Evolutionary conservation across 2,888 invertebrate genomes (phyloP).

Genomic region (Micoletzkya japonica): DNA sequence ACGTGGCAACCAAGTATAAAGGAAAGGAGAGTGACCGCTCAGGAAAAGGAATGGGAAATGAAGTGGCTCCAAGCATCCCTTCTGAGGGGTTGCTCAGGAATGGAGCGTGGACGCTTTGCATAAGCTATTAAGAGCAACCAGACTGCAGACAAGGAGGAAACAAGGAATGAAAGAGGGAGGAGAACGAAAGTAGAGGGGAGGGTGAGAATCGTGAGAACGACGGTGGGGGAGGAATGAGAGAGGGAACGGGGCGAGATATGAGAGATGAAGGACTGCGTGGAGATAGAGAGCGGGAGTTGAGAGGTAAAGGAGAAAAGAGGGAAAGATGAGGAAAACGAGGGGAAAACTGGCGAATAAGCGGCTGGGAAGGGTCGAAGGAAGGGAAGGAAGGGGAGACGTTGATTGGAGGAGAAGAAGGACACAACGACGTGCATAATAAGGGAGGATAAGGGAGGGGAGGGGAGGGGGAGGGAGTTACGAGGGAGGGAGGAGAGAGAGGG

Average conservation of each 20-base stretch:
- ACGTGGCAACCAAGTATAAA: too few species aligned
- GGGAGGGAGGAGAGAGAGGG: too few species aligned
- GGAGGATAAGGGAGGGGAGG: neutral
- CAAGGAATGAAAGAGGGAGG: neutral
- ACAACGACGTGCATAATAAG: neutral
- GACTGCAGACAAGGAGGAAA: too few species aligned
- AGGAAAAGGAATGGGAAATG: too few species aligned
- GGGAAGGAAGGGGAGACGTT: neutral
- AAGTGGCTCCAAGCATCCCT: too few species aligned
- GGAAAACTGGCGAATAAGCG: neutral
- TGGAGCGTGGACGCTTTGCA: too few species aligned
- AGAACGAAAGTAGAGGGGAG: slow-evolving; percentile 1
- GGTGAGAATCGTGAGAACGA: neutral
- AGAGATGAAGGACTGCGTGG: neutral
- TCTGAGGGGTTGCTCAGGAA: too few species aligned
- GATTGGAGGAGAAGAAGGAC: slow-evolving; percentile 3
- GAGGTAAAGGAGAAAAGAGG: neutral
- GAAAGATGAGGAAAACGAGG: neutral
- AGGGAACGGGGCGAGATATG: neutral
- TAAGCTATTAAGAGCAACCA: too few species aligned
- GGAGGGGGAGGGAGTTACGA: too few species aligned
- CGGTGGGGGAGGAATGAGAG: neutral
- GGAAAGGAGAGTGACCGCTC: too few species aligned
- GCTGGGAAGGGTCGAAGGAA: neutral
- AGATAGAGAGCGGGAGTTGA: neutral